Conservation (phyloP, 2,113 vertebrate species). For the Paramisgurnus dabryanus region DNA sequence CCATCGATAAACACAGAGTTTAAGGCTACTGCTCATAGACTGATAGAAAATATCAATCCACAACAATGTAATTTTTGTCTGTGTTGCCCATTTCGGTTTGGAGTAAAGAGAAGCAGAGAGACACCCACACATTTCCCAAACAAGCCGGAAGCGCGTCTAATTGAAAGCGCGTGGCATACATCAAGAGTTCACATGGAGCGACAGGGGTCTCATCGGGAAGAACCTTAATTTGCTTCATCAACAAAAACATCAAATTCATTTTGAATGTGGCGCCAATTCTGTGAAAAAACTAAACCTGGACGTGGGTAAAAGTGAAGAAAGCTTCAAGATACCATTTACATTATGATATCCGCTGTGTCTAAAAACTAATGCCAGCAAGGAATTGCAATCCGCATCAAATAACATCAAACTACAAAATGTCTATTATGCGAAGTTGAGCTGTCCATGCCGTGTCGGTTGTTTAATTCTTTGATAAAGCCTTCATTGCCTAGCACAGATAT, state of each 20-base stretch:
- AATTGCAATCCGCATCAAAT: background rate
- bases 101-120: background rate
- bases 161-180: conserved; percentile 4
- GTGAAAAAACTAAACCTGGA: background rate
- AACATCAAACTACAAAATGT: background rate
- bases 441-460: background rate
- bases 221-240: background rate
- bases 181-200: background rate
- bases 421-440: background rate
- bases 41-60: background rate
- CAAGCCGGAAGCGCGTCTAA: background rate
- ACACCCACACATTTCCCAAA: background rate
- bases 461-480: background rate
- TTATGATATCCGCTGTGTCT: background rate
- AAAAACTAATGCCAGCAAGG: background rate
- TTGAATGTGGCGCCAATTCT: background rate
- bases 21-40: background rate
- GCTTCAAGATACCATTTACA: background rate
- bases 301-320: background rate
- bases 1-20: background rate
- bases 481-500: background rate
- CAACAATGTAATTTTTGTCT: conserved; percentile 8
- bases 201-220: background rate
- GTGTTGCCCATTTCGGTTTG: background rate
- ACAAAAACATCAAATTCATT: background rate